A percentile compares a stretch with the other conserved stretches of the same genome.
Evolutionary conservation across 2,888 invertebrate genomes (phyloP).

Genomic region (Andricus curvator): DNA sequence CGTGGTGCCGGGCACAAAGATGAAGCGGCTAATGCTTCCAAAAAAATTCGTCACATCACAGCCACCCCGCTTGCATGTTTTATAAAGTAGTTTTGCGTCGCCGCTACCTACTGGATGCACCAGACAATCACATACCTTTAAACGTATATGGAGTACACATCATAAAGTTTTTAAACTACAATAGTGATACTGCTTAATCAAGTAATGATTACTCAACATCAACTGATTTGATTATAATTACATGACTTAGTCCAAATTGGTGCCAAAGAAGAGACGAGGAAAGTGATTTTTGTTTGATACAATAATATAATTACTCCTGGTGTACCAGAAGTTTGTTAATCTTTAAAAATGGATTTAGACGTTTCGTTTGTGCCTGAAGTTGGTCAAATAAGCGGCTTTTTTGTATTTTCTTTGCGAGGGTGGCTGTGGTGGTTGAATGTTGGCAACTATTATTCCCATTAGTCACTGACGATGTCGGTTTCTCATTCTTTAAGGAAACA

Average conservation of each 20-base stretch:
- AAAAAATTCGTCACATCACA: conserved; percentile 45
- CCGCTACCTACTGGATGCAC: conserved; percentile 7
- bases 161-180: neutral
- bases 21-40: conserved; percentile 57
- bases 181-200: neutral
- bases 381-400: neutral
- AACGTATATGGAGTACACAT: neutral
- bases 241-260: neutral
- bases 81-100: neutral
- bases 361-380: neutral
- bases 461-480: neutral
- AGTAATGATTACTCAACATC: neutral
- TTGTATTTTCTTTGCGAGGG: neutral
- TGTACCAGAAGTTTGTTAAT: neutral
- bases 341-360: neutral
- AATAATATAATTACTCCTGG: neutral
- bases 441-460: neutral
- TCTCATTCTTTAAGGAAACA: neutral
- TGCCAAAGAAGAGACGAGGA: neutral
- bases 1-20: conserved; percentile 62
- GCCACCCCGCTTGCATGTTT: conserved; percentile 2
- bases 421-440: neutral
- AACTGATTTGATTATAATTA: neutral
- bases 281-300: neutral
- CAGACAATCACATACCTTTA: neutral